Percentiles rank a stretch among this genome's conserved stretches.
Evolutionary conservation across 64 coral and sea anemone species (phyloP).

Genomic region (Catalaphyllia jardinei): DNA sequence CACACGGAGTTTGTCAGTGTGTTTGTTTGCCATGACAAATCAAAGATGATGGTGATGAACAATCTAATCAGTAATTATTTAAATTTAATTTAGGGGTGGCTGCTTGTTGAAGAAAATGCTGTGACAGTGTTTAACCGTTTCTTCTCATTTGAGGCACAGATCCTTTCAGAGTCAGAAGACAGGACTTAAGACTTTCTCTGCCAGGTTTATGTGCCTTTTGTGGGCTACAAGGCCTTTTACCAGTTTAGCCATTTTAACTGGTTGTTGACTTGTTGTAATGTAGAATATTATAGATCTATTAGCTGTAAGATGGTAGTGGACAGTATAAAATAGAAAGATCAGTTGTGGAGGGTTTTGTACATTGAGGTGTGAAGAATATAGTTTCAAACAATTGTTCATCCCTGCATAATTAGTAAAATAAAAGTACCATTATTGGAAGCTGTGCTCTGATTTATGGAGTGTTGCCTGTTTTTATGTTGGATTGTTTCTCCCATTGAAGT

Average conservation of each 20-base stretch:
- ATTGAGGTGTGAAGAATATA: not conserved
- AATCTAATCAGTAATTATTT: not conserved
- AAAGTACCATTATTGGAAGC: not conserved
- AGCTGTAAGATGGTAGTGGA: not conserved
- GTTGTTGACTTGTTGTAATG: not conserved
- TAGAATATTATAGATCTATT: not conserved
- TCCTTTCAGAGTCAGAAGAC: not conserved
- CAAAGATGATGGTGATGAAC: not conserved
- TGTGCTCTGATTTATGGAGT: too few relatives aligned
- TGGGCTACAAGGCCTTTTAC: not conserved
- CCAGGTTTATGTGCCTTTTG: not conserved
- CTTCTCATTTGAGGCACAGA: not conserved
- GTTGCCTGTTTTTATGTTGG: too few relatives aligned
- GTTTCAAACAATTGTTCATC: not conserved
- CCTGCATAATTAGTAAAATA: not conserved
- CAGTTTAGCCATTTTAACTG: not conserved
- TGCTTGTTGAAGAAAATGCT: not conserved
- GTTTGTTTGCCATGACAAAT: conserved; percentile 11
- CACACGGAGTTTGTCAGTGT: not conserved
- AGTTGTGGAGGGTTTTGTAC: not conserved
- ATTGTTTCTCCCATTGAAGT: too few relatives aligned
- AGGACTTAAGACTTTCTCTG: not conserved
- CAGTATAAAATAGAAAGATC: not conserved
- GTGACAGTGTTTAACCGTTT: conserved; percentile 1
- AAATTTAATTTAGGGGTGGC: not conserved